Evolutionary conservation across 2,113 vertebrate genomes (phyloP).

Genomic region (Hydrolagus affinis): DNA sequence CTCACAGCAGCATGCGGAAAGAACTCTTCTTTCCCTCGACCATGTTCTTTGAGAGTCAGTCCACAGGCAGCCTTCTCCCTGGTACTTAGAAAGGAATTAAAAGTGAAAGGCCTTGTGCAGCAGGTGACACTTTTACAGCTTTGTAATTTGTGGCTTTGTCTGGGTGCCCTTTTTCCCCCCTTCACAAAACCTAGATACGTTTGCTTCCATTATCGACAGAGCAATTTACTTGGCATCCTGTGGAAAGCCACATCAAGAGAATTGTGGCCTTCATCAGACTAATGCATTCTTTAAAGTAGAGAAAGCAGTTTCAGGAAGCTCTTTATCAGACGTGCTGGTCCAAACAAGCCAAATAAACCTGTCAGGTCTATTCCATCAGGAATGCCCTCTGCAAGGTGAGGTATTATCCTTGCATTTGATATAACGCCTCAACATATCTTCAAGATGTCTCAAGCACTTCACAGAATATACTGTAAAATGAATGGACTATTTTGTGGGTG

Average conservation of each 20-base stretch:
- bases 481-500: too few species aligned
- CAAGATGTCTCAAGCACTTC: too few species aligned
- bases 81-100: constrained; percentile 17
- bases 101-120: constrained; percentile 19
- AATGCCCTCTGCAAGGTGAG: constrained; percentile 20
- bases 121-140: constrained; percentile 19
- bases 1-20: neutral
- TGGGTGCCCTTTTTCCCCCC: constrained; percentile 32
- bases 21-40: neutral
- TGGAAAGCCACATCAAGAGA: constrained; percentile 36
- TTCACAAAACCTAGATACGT: constrained; percentile 23
- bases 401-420: too few species aligned
- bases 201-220: constrained; percentile 38
- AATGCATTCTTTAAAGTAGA: constrained; percentile 33
- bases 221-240: constrained; percentile 37
- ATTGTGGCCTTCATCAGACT: constrained; percentile 30
- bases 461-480: too few species aligned
- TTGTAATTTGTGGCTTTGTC: constrained; percentile 32
- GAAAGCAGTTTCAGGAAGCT: constrained; percentile 35
- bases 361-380: constrained; percentile 33
- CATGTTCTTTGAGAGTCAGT: constrained; percentile 20
- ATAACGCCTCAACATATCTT: too few species aligned
- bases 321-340: constrained; percentile 35
- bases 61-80: constrained; percentile 3
- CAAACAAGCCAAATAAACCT: constrained; percentile 33